Evolutionary conservation across 2,888 invertebrate species (phyloP).

Genomic region (Tinea semifulvella): DNA sequence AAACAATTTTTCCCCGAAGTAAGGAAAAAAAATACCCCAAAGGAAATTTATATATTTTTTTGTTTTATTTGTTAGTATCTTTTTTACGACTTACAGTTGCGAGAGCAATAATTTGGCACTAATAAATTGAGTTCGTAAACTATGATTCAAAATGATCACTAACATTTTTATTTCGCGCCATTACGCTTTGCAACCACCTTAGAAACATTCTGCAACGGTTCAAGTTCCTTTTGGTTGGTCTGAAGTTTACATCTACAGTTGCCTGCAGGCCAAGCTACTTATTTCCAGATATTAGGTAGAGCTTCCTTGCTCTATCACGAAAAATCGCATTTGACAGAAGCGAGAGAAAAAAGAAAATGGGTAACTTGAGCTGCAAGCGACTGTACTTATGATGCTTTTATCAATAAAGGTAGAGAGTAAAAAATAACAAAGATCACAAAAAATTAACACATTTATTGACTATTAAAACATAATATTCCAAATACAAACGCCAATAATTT

Average conservation of each 20-base stretch:
- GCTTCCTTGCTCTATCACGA: background rate
- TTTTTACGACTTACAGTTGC: background rate
- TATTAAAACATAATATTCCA: background rate
- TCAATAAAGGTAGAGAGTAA: background rate
- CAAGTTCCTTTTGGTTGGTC: background rate
- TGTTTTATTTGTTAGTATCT: slow-evolving; percentile 2
- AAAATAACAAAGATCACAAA: background rate
- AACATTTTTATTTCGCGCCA: background rate
- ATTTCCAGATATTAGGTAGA: too few relatives aligned
- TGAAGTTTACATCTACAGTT: background rate
- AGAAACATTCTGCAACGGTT: background rate
- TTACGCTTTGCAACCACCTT: background rate
- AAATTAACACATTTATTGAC: background rate
- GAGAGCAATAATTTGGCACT: slow-evolving; percentile 3
- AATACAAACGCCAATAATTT: background rate
- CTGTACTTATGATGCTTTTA: background rate
- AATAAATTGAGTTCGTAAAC: slow-evolving; percentile 6
- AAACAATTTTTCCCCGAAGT: background rate
- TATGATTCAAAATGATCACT: background rate
- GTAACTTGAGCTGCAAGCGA: background rate
- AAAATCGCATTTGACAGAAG: background rate
- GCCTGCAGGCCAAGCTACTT: background rate
- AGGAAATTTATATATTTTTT: background rate
- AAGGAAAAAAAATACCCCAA: background rate
- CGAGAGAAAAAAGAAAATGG: background rate